Base-by-base conservation (phyloP, 2,888 invertebrate species). In the Ophion ellenae region DNA sequence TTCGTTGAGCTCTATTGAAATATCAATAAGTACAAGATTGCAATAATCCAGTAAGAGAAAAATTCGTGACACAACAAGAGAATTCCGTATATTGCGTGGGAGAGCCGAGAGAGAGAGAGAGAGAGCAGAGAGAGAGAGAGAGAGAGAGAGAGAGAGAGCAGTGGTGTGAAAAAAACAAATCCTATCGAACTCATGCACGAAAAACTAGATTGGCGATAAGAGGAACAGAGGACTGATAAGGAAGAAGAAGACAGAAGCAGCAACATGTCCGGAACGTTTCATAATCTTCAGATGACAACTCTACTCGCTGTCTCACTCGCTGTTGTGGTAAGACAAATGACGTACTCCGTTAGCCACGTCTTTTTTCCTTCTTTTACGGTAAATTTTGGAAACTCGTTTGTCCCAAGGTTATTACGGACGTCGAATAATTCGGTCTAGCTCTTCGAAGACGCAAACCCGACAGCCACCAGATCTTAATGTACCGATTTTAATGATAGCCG, bases 301-400 rank as follows among this genome's bases (percentile, higher is more conserved):
- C 66, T 82, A 45, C 20, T 77, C n/a, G 57, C 63, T 45, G 45
- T 77, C 36, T 63, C 77, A 24, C 32, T 77, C 9, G 66, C 40
- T 17, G 57, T 71, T 11, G 64, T 32, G 82, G 82, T 82, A 77
- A 82, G 82, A 71, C 17, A 11, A 76, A 53, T 73, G 70, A 81
- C 47, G 45, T 45, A 24, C 2, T 14, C 20, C 28, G 28, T 24
- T 17, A 73, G 14, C 36, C 64, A 32, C 32, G 28, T 57, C 36
- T n/a, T 11, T 36, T 17, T 9, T n/a, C 4, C 3, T 7, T 57
- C 9, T 5, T 6, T 24, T 63, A 47, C 24, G n/a, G 36, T 28
- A 59, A 28, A 28, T 53, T 70, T 70, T 28, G 47, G 17, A 70
- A 70, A 53, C 28, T 70, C 32, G 28, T 70, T 24, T n/a, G 5